Evolutionary conservation across 1,140 invertebrate species (phyloP).

Genomic region (Meloidogyne exigua): DNA sequence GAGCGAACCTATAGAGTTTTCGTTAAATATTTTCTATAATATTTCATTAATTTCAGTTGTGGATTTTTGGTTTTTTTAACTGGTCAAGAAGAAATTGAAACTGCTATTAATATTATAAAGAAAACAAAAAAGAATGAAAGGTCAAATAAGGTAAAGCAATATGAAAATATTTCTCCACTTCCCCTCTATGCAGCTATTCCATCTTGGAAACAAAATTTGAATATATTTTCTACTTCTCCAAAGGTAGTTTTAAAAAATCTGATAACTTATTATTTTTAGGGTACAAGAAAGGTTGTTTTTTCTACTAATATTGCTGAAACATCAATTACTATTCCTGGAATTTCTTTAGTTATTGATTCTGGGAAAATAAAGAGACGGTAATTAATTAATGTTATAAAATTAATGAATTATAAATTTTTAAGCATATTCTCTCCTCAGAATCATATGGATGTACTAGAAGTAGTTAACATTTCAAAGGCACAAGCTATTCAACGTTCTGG

Average conservation of each 20-base stretch:
- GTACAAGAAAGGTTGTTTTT: constrained; percentile 82
- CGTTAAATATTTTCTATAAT: constrained; percentile 12
- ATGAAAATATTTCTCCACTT: constrained; percentile 70
- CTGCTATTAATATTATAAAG: constrained; percentile 68
- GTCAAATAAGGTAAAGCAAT: background rate
- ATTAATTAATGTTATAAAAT: background rate
- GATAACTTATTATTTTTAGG: constrained; percentile 51
- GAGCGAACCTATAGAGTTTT: constrained; percentile 66
- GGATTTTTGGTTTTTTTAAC: constrained; percentile 96
- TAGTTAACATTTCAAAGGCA: constrained; percentile 59
- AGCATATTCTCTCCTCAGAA: constrained; percentile 47
- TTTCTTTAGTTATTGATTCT: constrained; percentile 88
- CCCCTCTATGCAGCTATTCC: constrained; percentile 78
- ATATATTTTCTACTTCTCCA: constrained; percentile 26
- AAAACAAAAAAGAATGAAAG: constrained; percentile 18
- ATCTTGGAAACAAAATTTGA: constrained; percentile 8
- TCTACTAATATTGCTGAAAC: constrained; percentile 98
- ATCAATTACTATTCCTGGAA: constrained; percentile 88
- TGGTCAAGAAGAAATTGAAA: constrained; percentile 96
- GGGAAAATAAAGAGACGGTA: constrained; percentile 82
- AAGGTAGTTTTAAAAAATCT: background rate
- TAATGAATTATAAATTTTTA: constrained; percentile 15
- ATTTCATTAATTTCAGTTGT: constrained; percentile 62
- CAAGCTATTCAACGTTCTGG: constrained; percentile 65
- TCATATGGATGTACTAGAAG: constrained; percentile 49